Evolutionary conservation across 1,140 invertebrate genomes (phyloP).

Genomic region (Drosophila oshimai): DNA sequence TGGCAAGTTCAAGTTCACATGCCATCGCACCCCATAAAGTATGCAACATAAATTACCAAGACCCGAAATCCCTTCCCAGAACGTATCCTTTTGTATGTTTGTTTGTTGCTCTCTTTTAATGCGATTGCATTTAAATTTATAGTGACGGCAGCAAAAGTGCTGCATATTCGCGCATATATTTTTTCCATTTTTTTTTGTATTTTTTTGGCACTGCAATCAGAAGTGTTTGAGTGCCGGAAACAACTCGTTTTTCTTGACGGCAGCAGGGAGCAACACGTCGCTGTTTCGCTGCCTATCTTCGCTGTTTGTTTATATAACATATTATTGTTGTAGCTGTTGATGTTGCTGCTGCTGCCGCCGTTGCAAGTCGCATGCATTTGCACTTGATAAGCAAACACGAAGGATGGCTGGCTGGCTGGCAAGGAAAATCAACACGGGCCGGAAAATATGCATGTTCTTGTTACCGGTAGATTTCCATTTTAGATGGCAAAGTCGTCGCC

Average conservation of each 20-base stretch:
- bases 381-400: constrained; percentile 69
- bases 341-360: constrained; percentile 17
- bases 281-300: constrained; percentile 38
- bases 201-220: constrained; percentile 55
- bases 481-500: constrained; percentile 53
- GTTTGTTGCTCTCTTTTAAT: constrained; percentile 53
- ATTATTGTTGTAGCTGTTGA: constrained; percentile 25
- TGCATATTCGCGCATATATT: constrained; percentile 20
- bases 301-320: constrained; percentile 36
- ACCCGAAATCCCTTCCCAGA: constrained; percentile 18
- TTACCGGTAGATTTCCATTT: constrained; percentile 75
- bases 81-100: constrained; percentile 21
- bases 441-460: constrained; percentile 72
- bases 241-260: constrained; percentile 69
- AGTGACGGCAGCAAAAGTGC: constrained; percentile 39
- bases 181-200: background rate
- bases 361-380: constrained; percentile 60
- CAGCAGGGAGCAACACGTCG: constrained; percentile 59
- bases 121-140: constrained; percentile 68
- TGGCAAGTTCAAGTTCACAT: constrained; percentile 2
- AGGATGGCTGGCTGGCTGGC: constrained; percentile 29
- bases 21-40: background rate
- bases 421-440: constrained; percentile 68
- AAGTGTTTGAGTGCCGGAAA: constrained; percentile 74
- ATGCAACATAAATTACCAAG: constrained; percentile 25